These are phyloP conservation scores for Porites evermanni DNA, from an alignment of 92 coral and sea anemone genomes.

Conservation along the genomic window DNA sequence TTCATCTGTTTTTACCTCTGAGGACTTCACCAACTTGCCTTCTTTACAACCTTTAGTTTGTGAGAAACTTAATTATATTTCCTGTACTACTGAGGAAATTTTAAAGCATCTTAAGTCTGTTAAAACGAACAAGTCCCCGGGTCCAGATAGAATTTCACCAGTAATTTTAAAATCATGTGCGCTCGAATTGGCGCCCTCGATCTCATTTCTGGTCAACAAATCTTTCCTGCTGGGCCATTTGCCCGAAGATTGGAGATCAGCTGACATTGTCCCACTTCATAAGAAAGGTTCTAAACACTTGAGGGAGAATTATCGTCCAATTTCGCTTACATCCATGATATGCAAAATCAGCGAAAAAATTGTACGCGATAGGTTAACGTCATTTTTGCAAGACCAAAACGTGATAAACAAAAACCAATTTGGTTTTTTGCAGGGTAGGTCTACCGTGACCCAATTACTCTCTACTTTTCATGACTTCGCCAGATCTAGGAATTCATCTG, in stretches of 20 bases:
- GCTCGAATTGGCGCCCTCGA: conserved; percentile 14
- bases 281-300: not conserved
- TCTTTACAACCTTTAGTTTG: not conserved
- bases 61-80: conserved; percentile 7
- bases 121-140: not conserved
- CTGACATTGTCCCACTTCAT: conserved; percentile 8
- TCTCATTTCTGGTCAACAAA: conserved; percentile 3
- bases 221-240: not conserved
- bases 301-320: not conserved
- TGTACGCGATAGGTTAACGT: too few species aligned
- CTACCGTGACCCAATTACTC: too few species aligned
- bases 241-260: conserved; percentile 4
- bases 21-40: not conserved
- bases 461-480: too few species aligned
- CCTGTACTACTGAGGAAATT: conserved; percentile 10
- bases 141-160: not conserved
- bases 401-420: too few species aligned
- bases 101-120: not conserved
- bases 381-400: too few species aligned
- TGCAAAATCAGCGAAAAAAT: too few species aligned
- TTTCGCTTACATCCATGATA: too few species aligned
- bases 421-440: too few species aligned
- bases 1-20: too few species aligned
- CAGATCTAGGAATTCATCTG: too few species aligned
- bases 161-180: conserved; percentile 3